Evolutionary conservation across 2,113 vertebrate species (phyloP).

Genomic region (Pygoscelis adeliae): DNA sequence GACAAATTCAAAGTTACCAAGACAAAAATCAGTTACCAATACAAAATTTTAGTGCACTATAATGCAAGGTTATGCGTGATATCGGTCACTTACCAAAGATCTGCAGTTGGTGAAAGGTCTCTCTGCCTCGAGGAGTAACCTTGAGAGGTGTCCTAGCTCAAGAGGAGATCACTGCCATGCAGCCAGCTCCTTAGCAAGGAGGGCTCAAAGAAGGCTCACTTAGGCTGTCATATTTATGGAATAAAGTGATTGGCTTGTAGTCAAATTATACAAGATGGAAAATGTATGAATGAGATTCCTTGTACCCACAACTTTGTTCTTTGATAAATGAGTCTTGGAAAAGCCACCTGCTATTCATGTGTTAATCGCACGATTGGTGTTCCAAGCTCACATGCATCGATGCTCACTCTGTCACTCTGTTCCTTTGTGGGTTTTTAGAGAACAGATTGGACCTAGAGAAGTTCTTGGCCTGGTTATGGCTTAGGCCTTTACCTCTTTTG

Average conservation of each 20-base stretch:
- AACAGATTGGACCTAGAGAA: not conserved
- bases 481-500: not conserved
- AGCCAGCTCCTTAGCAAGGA: not conserved
- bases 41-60: not conserved
- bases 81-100: not conserved
- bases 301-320: not conserved
- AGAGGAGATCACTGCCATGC: too few relatives aligned
- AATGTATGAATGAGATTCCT: not conserved
- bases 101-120: not conserved
- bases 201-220: not conserved
- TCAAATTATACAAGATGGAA: not conserved
- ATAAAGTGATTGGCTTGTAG: not conserved
- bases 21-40: not conserved
- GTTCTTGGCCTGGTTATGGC: not conserved
- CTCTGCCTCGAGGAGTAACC: not conserved
- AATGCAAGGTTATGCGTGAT: not conserved
- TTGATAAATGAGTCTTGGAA: not conserved
- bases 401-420: too few relatives aligned
- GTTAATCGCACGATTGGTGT: not conserved
- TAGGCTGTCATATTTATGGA: not conserved
- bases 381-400: not conserved
- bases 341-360: not conserved
- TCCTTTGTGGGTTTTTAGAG: too few relatives aligned
- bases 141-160: not conserved
- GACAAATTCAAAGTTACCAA: not conserved